A percentile compares a stretch with the other conserved stretches of the same genome.
phyloP scores from a whole-genome alignment of 2,888 invertebrate species.

The Tricholauxania praeusta region DNA sequence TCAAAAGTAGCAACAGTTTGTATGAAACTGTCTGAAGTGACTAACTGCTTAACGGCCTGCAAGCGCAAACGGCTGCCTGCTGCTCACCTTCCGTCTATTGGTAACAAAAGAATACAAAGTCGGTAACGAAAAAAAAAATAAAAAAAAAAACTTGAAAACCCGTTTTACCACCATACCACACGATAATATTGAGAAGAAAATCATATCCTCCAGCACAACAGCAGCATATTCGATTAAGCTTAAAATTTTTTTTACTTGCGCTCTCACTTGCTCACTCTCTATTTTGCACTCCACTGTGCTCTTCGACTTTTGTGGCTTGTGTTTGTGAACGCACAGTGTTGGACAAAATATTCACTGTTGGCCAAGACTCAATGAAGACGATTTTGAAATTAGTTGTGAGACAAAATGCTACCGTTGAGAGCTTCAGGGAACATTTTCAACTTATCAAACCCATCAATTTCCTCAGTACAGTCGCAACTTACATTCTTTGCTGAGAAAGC shows the following conservation, averaged over 20 bases:
- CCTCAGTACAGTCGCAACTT: too few relatives aligned
- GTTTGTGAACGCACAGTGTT: too few relatives aligned
- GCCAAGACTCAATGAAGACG: too few relatives aligned
- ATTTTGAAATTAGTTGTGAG: too few relatives aligned
- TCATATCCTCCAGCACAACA: conserved; percentile 6
- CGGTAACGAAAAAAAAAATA: conserved; percentile 8
- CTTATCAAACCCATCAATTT: too few relatives aligned
- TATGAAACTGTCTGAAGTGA: conserved; percentile 17
- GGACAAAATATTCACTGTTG: too few relatives aligned
- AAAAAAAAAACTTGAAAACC: conserved; percentile 48
- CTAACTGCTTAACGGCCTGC: conserved; percentile 19
- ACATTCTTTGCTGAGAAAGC: too few relatives aligned
- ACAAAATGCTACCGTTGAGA: too few relatives aligned
- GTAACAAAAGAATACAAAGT: conserved; percentile 18
- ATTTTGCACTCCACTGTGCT: background rate
- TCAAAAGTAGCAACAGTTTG: conserved; percentile 17
- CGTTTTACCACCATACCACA: conserved; percentile 46
- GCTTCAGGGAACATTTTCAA: too few relatives aligned
- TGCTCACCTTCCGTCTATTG: conserved; percentile 21
- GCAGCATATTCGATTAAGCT: background rate
- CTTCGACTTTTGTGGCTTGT: background rate
- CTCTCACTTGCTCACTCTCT: background rate
- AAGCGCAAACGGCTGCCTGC: conserved; percentile 14
- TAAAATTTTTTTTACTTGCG: background rate
- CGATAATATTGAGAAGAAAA: background rate